These are phyloP conservation scores for Heloderma charlesbogerti DNA, from an alignment of 2,113 vertebrate species.

Conservation along the genomic window DNA sequence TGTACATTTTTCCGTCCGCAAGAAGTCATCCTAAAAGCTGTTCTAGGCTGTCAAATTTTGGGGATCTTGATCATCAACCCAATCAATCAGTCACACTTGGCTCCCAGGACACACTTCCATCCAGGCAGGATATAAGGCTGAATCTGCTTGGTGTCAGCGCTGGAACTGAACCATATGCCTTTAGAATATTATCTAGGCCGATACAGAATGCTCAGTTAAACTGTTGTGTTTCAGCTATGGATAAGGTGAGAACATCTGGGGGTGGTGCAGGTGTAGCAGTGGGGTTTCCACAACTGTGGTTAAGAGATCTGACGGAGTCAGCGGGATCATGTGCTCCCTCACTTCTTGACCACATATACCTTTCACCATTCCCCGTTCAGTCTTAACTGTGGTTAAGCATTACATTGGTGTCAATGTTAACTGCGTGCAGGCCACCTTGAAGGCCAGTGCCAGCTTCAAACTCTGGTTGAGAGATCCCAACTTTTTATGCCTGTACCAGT, in stretches of 20 bases:
- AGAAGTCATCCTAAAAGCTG: background rate
- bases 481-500: background rate
- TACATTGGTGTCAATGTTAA: background rate
- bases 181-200: background rate
- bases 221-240: background rate
- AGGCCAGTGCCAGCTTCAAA: background rate
- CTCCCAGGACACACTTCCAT: background rate
- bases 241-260: background rate
- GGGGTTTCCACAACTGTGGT: background rate
- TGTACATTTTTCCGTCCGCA: background rate
- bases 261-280: background rate
- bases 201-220: background rate
- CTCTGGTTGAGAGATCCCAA: background rate
- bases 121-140: background rate
- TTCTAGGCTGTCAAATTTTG: background rate
- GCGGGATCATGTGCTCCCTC: background rate
- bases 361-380: background rate
- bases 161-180: background rate
- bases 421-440: background rate
- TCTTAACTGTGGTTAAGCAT: background rate
- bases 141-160: background rate
- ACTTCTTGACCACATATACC: background rate
- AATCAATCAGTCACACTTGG: background rate
- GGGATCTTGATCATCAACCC: background rate
- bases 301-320: background rate